Conservation (phyloP, 2,797 vertebrate species). For the Jordanella pulchra region DNA sequence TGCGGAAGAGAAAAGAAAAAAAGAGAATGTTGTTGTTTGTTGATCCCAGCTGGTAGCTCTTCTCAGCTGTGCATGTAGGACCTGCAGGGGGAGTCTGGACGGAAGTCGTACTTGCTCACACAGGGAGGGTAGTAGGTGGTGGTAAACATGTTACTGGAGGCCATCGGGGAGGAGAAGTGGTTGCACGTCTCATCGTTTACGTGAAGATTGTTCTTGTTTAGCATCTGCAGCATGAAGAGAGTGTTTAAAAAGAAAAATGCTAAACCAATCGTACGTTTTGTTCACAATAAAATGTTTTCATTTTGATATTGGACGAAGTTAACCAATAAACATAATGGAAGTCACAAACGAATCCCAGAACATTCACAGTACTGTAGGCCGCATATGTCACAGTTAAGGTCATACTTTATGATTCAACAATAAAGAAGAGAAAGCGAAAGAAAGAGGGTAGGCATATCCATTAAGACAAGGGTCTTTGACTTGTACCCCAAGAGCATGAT, state of each 20-base stretch:
- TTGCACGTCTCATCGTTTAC: slow-evolving; percentile 91
- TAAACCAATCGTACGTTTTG: background rate
- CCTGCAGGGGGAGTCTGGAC: slow-evolving; percentile 90
- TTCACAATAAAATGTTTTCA: background rate
- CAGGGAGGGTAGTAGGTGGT: slow-evolving; percentile 93
- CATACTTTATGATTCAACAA: too few relatives aligned
- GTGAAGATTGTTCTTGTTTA: slow-evolving; percentile 96
- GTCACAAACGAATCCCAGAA: too few relatives aligned
- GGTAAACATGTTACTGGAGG: slow-evolving; percentile 92
- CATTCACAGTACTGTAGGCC: too few relatives aligned
- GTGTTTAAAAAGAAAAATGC: background rate
- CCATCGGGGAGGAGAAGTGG: slow-evolving; percentile 89
- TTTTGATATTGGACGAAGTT: background rate
- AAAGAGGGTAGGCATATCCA: too few relatives aligned
- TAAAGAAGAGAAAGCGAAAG: too few relatives aligned
- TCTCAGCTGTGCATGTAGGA: slow-evolving; percentile 94
- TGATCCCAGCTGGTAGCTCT: slow-evolving; percentile 10
- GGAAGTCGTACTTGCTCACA: slow-evolving; percentile 91
- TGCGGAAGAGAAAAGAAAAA: background rate
- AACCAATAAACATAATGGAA: too few relatives aligned
- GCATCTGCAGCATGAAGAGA: slow-evolving; percentile 75
- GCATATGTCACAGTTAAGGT: too few relatives aligned
- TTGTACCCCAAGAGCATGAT: too few relatives aligned
- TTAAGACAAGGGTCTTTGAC: too few relatives aligned
- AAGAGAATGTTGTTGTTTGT: too few relatives aligned